Evolutionary conservation across 2,113 vertebrate genomes (phyloP).

Genomic region (Eonycteris spelaea): DNA sequence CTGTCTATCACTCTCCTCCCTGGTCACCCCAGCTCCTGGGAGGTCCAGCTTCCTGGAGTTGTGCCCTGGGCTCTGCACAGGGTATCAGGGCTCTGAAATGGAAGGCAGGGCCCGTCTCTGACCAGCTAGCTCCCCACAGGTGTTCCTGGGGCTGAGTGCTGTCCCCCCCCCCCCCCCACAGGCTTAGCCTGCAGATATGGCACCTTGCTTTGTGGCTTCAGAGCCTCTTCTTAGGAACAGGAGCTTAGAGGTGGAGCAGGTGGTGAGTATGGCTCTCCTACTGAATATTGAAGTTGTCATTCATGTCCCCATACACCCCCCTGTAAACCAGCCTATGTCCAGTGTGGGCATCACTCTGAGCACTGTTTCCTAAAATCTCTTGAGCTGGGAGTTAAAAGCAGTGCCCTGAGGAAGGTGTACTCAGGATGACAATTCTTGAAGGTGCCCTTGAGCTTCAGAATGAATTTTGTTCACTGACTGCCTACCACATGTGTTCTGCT

Average conservation of each 20-base stretch:
- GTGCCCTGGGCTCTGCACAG: background rate
- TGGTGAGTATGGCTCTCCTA: rapidly evolving
- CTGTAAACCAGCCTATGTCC: background rate
- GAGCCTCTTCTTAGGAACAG: background rate
- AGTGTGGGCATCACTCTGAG: background rate
- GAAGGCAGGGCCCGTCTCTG: background rate
- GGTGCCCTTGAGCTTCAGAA: background rate
- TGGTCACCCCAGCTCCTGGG: background rate
- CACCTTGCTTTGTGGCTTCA: background rate
- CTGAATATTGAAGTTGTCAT: background rate
- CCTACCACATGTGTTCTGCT: rapidly evolving
- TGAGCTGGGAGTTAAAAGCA: background rate
- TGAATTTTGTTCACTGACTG: background rate
- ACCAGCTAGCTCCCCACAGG: background rate
- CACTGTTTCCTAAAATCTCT: background rate
- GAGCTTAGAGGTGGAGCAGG: background rate
- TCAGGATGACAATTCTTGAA: background rate
- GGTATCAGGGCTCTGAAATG: background rate
- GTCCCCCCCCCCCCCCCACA: background rate
- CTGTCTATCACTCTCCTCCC: background rate
- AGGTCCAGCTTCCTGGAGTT: background rate
- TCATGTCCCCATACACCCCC: background rate
- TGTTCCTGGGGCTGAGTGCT: background rate
- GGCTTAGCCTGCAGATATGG: background rate
- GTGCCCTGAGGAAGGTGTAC: background rate